Base-by-base conservation (phyloP, 1,140 invertebrate species). In the Megalonaias nervosa region DNA sequence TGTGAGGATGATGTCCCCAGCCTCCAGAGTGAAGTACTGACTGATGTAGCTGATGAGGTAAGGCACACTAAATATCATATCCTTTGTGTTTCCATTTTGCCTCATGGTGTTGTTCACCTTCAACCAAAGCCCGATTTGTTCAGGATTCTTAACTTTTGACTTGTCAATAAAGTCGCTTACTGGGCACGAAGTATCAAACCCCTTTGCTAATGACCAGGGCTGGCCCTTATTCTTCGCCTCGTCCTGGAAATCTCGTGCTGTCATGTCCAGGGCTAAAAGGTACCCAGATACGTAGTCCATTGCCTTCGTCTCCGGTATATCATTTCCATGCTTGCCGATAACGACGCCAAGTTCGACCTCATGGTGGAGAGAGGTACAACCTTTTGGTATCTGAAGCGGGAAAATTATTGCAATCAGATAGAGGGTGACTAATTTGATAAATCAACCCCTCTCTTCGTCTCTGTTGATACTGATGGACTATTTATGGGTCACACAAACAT, bases 311-410 rank as follows among this genome's bases (percentile, higher is more conserved):
- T 93, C 93, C 3, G 89, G 68, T 4, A 96, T 93, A 93, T 92
- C 81, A 90, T 91, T 82, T 91, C 89, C 90, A 23, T 84, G 89
- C 69, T 92, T 92, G 12, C 93, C 93, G 81, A 96, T 95, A 4
- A 96, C 92, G 56, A 96, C 92, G 12, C 94, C 95, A 14, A 96
- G 89, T 89, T 96, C 95, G 16, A 96, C 94, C 92, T 96, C 95
- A 90, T 96, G 93, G 82, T 95, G 94, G 0, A 96, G 92, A 12
- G 81, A 81, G n/a, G 31, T 83, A 75, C 88, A 89, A 14, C 81
- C 85, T 58, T 77, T 75, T 56, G 88, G 88, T 31, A 89, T 85
- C 88, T 89, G 75, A 62, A 75, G 38, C 38, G 38, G 38, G 38
- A 38, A 38, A 38, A 38, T 38, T 6, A 38, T 38, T 38, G 38